Evolutionary conservation across 1,140 invertebrate species (phyloP).

Genomic region (Caenorhabditis latens): DNA sequence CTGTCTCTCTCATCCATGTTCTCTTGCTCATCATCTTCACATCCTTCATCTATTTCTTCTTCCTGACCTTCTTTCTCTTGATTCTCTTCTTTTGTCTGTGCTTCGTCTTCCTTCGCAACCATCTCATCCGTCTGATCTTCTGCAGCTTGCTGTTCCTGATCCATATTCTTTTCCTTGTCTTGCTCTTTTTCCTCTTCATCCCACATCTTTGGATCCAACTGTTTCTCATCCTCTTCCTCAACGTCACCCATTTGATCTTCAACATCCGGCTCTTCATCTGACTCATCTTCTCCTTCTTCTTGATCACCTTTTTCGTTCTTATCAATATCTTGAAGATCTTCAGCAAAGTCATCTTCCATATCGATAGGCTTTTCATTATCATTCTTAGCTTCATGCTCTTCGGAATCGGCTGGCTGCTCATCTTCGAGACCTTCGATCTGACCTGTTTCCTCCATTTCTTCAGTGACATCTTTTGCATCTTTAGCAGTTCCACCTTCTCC

Average conservation of each 20-base stretch:
- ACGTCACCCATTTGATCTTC: constrained; percentile 79
- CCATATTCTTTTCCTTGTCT: constrained; percentile 93
- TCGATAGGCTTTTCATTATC: constrained; percentile 70
- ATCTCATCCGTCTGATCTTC: constrained; percentile 73
- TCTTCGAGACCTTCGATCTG: constrained; percentile 80
- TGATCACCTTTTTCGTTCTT: constrained; percentile 76
- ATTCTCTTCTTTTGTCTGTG: constrained; percentile 74
- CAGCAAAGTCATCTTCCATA: constrained; percentile 76
- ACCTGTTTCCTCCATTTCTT: constrained; percentile 91
- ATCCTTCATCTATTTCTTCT: constrained; percentile 79
- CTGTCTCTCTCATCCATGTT: constrained; percentile 70
- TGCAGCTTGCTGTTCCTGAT: constrained; percentile 82
- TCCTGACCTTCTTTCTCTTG: constrained; percentile 78
- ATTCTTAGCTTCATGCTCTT: constrained; percentile 69
- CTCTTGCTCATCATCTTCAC: constrained; percentile 80
- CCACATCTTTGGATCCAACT: constrained; percentile 76
- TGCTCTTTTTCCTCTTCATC: constrained; percentile 86
- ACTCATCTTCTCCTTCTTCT: constrained; percentile 66
- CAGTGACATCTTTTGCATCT: constrained; percentile 90
- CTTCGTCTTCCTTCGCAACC: constrained; percentile 70
- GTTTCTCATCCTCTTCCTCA: constrained; percentile 74
- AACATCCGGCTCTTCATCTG: constrained; percentile 76
- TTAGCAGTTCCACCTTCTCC: constrained; percentile 77
- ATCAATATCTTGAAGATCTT: constrained; percentile 74
- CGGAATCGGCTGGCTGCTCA: constrained; percentile 57